Evolutionary conservation across 1,140 invertebrate genomes (phyloP).

Genomic region (Drosophila oshimai): DNA sequence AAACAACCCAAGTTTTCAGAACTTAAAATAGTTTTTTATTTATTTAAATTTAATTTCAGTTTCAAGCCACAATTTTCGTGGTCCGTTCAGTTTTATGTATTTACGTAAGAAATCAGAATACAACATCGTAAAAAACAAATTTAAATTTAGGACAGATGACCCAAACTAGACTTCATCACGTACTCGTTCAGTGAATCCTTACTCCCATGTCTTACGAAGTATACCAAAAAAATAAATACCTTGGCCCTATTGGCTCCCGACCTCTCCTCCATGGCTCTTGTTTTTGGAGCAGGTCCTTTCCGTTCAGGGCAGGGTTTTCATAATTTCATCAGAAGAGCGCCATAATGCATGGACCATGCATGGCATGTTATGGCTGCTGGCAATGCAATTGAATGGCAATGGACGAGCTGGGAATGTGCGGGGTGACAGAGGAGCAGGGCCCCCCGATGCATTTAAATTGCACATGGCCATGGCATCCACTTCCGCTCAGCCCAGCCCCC

Average conservation of each 20-base stretch:
- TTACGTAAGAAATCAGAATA: too few species aligned
- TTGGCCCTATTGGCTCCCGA: conserved; percentile 46
- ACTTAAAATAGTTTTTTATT: too few species aligned
- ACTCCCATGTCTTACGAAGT: conserved; percentile 1
- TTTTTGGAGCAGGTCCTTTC: conserved; percentile 27
- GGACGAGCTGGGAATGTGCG: conserved; percentile 24
- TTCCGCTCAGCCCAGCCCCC: conserved; percentile 54
- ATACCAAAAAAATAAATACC: conserved; percentile 48
- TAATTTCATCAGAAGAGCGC: conserved; percentile 75
- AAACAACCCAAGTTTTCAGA: too few species aligned
- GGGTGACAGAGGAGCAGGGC: background rate
- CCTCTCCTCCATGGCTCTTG: conserved; percentile 31
- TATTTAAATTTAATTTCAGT: too few species aligned
- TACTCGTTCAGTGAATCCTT: background rate
- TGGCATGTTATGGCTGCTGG: conserved; percentile 60
- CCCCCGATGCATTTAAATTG: conserved; percentile 73
- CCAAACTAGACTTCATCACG: background rate
- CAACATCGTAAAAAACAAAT: background rate
- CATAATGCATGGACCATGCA: conserved; percentile 81
- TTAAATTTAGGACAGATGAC: background rate
- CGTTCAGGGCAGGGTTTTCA: conserved; percentile 53
- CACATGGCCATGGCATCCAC: conserved; percentile 77
- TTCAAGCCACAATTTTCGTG: too few species aligned
- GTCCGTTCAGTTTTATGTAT: too few species aligned
- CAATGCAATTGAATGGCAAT: conserved; percentile 74